Conservation (phyloP, 2,797 vertebrate genomes). For the Acrossocheilus fasciatus region DNA sequence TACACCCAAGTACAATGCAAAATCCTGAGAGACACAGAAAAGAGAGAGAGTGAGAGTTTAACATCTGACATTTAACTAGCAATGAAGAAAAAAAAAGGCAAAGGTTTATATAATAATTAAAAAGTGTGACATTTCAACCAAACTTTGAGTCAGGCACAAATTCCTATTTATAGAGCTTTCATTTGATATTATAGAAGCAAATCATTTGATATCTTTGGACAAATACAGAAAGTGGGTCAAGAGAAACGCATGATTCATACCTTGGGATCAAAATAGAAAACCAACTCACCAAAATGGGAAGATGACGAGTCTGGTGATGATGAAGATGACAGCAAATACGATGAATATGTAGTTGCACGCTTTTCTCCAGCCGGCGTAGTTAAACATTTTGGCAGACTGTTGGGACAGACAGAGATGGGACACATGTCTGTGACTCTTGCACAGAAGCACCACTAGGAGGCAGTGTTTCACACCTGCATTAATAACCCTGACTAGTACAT, state of each 20-base stretch:
- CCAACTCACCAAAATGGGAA: slow-evolving; percentile 92
- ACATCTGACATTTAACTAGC: slow-evolving; percentile 6
- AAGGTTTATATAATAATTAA: neutral
- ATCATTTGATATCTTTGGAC: neutral
- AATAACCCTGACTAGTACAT: neutral
- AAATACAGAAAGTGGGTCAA: slow-evolving; percentile 12
- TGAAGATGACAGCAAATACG: slow-evolving; percentile 88
- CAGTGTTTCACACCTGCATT: neutral
- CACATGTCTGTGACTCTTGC: neutral
- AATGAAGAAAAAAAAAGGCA: neutral
- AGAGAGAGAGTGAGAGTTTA: neutral
- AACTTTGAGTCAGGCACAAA: neutral
- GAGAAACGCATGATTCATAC: neutral
- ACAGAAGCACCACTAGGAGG: slow-evolving; percentile 7
- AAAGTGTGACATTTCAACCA: neutral
- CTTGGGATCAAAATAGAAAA: neutral
- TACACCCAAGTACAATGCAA: slow-evolving; percentile 88
- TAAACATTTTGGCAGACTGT: slow-evolving; percentile 97
- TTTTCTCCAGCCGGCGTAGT: slow-evolving; percentile 94
- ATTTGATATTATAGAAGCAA: slow-evolving; percentile 3
- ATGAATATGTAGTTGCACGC: slow-evolving; percentile 94
- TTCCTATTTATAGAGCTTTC: neutral
- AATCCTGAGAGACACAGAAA: slow-evolving; percentile 80
- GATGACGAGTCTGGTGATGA: slow-evolving; percentile 90
- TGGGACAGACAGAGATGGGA: slow-evolving; percentile 28